These are phyloP conservation scores for Pollenia labialis DNA, from an alignment of 2,888 invertebrate species.

Conservation along the genomic window DNA sequence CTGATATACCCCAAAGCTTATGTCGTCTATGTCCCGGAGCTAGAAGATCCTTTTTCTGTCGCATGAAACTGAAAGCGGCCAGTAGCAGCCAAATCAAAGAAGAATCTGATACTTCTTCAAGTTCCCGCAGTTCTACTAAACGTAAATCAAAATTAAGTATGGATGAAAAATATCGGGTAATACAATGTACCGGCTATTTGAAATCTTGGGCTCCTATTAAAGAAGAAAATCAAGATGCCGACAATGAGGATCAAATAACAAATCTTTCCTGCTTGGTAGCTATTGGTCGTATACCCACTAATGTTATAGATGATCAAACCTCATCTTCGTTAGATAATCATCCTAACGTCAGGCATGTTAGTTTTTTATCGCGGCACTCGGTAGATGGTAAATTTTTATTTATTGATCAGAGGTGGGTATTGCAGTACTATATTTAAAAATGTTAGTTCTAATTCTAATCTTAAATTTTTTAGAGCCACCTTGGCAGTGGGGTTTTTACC, in stretches of 20 bases:
- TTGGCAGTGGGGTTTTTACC: conserved; percentile 95
- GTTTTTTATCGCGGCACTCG: conserved; percentile 93
- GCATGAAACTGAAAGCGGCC: conserved; percentile 92
- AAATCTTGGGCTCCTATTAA: conserved; percentile 96
- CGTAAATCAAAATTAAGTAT: conserved; percentile 86
- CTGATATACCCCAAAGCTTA: conserved; percentile 91
- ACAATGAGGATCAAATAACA: conserved; percentile 86
- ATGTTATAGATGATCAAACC: conserved; percentile 85
- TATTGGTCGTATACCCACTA: conserved; percentile 90
- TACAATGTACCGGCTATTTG: conserved; percentile 96
- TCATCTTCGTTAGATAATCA: conserved; percentile 84
- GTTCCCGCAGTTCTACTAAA: conserved; percentile 86
- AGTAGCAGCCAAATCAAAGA: conserved; percentile 88
- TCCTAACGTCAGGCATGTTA: conserved; percentile 87
- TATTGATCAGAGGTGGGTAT: conserved; percentile 92
- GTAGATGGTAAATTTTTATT: conserved; percentile 96
- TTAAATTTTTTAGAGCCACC: conserved; percentile 88
- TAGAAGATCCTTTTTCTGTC: conserved; percentile 95
- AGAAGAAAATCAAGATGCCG: conserved; percentile 88
- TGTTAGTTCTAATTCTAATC: background rate
- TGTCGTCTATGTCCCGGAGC: conserved; percentile 94
- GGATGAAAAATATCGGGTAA: conserved; percentile 94
- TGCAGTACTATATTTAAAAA: background rate
- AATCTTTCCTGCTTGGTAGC: conserved; percentile 95
- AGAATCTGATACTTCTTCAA: conserved; percentile 85